Base-by-base conservation (phyloP, 2,888 invertebrate species). In the Spodoptera exigua region DNA sequence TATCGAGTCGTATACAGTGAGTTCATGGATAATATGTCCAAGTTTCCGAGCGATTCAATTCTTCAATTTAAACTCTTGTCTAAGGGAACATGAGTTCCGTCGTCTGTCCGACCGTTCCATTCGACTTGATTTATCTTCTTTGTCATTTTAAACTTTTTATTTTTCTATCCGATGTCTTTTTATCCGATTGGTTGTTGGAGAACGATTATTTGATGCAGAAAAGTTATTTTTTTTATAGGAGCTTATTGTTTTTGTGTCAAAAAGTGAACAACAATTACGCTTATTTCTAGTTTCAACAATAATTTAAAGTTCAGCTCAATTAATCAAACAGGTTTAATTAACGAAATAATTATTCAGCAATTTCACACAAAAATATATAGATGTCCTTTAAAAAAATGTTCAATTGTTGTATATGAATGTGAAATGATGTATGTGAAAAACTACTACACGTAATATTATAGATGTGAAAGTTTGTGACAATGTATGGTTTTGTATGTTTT, bases 41-140 rank as follows among this genome's bases (percentile, higher is more conserved):
- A 73, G 14, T 73, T 67, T 35, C n/a, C 21, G 7, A 32, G 36
- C 54, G 46, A 66, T 70, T 63, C 70, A 60, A 76, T 71, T 71
- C 70, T 68, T 61, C 71, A 68, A 76, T 78, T 64, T 66, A 55
- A 70, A 80, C 44, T 75, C 74, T 54, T 17, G 56, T 66, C 59
- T 48, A 46, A 27, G 56, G 61, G 63, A 67, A 58, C 45, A 47
- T 44, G 52, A 43, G 47, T 14, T 54, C 40, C 35, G 61, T 44
- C 27, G 14, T 54, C 40, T 36, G 61, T 41, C 61, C 61, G 55
- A 45, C 61, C 55, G 44, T 27, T 67, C 17, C 36, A 35, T 56
- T 16, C 27, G 53, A 65, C 55, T 63, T 68, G 65, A 71, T 71
- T 66, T 74, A 76, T 74, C 53, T 71, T 55, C 60, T 57, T 53